Percentiles rank a stretch among this genome's conserved stretches.
Conservation (phyloP, 1,140 invertebrate species). For the Drosophila willistoni region DNA sequence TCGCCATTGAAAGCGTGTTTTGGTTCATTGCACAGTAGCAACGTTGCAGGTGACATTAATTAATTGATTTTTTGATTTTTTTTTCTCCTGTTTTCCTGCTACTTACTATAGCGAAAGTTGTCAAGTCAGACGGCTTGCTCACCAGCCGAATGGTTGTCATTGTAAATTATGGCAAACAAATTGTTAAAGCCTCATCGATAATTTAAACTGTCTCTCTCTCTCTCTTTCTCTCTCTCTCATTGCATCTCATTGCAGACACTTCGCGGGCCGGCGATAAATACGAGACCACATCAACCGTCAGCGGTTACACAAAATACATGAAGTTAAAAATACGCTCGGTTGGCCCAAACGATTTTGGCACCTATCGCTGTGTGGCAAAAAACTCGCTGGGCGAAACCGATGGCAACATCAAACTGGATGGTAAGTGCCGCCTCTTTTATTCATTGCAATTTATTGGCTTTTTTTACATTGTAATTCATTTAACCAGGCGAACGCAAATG, state of each 20-base stretch:
- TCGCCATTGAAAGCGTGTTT: conserved; percentile 60
- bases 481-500: not conserved
- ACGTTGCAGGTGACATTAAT: conserved; percentile 75
- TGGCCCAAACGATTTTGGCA: conserved; percentile 91
- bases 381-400: conserved; percentile 97
- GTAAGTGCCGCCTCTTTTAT: conserved; percentile 84
- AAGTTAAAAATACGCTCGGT: conserved; percentile 93
- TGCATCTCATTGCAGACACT: conserved; percentile 66
- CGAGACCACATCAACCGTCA: conserved; percentile 90
- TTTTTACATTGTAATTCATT: conserved; percentile 1
- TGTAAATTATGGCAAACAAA: conserved; percentile 17
- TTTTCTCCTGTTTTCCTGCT: conserved; percentile 18
- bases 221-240: conserved; percentile 4
- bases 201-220: conserved; percentile 28
- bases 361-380: conserved; percentile 96
- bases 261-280: conserved; percentile 91
- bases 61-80: conserved; percentile 68
- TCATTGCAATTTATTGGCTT: not conserved
- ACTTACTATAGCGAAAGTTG: conserved; percentile 24
- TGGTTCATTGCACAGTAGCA: conserved; percentile 54
- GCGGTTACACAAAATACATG: conserved; percentile 94
- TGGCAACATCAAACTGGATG: conserved; percentile 95
- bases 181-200: conserved; percentile 34
- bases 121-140: conserved; percentile 30
- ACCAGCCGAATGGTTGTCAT: conserved; percentile 1